Base-by-base conservation (phyloP, 2,888 invertebrate genomes). In the Agrochola litura region DNA sequence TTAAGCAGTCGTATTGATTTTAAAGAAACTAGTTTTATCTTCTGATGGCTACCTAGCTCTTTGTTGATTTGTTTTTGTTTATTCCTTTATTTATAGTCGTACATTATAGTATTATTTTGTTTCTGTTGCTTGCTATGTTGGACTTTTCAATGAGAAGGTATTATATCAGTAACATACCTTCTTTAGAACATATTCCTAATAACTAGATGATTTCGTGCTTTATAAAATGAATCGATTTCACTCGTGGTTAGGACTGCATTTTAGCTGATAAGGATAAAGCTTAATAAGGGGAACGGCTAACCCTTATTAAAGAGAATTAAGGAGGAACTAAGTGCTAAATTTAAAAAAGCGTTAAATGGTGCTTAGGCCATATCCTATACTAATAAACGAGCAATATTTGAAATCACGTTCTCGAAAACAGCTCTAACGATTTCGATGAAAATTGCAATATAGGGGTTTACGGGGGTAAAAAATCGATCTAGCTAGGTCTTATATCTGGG, bases 1-100 rank as follows among this genome's bases (percentile, higher is more conserved):
- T 72, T 69, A 64, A 73, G 64, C 12, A 2, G 22, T 41, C 19
- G 37, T 79, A 52, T 69, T 12, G 56, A 58, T 67, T 71, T 5
- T 16, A 30, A 16, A 49, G 14, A 30, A 9, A 14, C 54, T 3
- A 56, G 10, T 66, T 63, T 56, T n/a, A 52, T 67, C 19, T 63
- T 10, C n/a, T 56, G 37, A 9, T 12, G 19, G 16, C 12, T 54
- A n/a, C n/a, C n/a, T n/a, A 56, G 25, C 2, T 49, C 16, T n/a
- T 56, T 46, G 2, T 56, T 19, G 43, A 16, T 43, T 22, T 12
- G 3, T 19, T 72, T 63, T 63, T 41, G 12, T 41, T 37, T 25
- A 6, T 30, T 46, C 0, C 4, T 30, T 19, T 46, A 25, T 65
- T 43, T 43, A 10, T 22, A 37, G 0, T 22, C 8, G 3, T 60